Conservation (phyloP, 2,888 invertebrate species). For the Thymelicus lineola region DNA sequence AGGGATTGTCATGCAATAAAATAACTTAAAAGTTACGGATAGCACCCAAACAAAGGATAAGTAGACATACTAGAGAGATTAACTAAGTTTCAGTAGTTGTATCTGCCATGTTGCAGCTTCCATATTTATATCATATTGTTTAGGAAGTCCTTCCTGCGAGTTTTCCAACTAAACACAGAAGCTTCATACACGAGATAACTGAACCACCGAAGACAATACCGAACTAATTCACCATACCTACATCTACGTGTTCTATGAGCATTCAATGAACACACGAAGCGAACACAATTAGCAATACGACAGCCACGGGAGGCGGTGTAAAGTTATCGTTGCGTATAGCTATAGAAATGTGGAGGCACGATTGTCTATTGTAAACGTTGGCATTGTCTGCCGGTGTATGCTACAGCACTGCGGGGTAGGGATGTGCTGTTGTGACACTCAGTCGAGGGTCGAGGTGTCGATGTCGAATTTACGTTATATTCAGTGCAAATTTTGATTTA, state of each 20-base stretch:
- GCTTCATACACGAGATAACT: background rate
- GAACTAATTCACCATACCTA: background rate
- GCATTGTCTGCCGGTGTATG: slow-evolving; percentile 22
- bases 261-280: slow-evolving; percentile 5
- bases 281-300: slow-evolving; percentile 14
- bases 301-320: slow-evolving; percentile 13
- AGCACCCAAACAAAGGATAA: too few relatives aligned
- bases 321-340: slow-evolving; percentile 16
- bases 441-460: background rate
- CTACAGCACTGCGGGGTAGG: background rate
- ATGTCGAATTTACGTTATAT: background rate
- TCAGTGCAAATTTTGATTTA: too few relatives aligned
- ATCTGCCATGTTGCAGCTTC: too few relatives aligned
- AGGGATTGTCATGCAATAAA: too few relatives aligned
- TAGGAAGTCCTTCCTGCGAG: background rate
- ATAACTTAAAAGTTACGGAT: too few relatives aligned
- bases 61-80: too few relatives aligned
- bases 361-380: slow-evolving; percentile 31
- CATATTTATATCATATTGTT: background rate
- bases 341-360: slow-evolving; percentile 23
- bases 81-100: too few relatives aligned
- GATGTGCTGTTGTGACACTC: background rate
- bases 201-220: background rate
- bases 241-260: background rate
- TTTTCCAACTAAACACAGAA: background rate